A percentile compares a stretch with the other conserved stretches of the same genome.
These are phyloP conservation scores for Catostylus mosaicus DNA, from an alignment of 30 jellyfish, hydroid and myxozoan species.

Conservation along the genomic window DNA sequence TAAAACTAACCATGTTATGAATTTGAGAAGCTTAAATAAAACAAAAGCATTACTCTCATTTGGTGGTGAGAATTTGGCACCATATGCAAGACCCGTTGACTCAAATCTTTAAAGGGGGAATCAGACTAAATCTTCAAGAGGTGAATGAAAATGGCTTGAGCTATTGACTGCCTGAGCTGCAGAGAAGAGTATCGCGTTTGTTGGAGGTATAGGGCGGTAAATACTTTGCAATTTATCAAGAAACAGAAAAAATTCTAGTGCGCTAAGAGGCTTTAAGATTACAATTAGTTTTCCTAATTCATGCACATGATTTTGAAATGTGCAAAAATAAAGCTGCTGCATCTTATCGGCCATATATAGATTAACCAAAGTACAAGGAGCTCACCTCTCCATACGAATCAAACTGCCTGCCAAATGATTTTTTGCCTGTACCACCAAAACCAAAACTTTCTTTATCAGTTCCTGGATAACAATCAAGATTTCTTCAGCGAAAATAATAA, in stretches of 20 bases:
- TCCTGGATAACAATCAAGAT: conserved; percentile 51
- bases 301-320: background rate
- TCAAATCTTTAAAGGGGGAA: too few relatives aligned
- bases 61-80: background rate
- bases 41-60: background rate
- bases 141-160: too few relatives aligned
- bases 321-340: background rate
- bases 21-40: background rate
- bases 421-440: conserved; percentile 99
- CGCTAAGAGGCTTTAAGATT: background rate
- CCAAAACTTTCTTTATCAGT: conserved; percentile 96
- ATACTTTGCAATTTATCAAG: background rate
- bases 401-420: conserved; percentile 83
- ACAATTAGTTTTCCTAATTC: background rate
- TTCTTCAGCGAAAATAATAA: background rate
- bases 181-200: too few relatives aligned
- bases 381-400: conserved; percentile 97
- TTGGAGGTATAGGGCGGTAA: background rate
- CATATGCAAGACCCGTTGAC: background rate
- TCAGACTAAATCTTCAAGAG: too few relatives aligned
- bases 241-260: too few relatives aligned
- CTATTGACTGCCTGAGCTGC: too few relatives aligned
- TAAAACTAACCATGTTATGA: background rate
- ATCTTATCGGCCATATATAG: too few relatives aligned
- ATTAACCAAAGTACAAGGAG: background rate